These are phyloP conservation scores for Paralvinella palmiformis DNA, from an alignment of 1,140 invertebrate species.

Conservation along the genomic window DNA sequence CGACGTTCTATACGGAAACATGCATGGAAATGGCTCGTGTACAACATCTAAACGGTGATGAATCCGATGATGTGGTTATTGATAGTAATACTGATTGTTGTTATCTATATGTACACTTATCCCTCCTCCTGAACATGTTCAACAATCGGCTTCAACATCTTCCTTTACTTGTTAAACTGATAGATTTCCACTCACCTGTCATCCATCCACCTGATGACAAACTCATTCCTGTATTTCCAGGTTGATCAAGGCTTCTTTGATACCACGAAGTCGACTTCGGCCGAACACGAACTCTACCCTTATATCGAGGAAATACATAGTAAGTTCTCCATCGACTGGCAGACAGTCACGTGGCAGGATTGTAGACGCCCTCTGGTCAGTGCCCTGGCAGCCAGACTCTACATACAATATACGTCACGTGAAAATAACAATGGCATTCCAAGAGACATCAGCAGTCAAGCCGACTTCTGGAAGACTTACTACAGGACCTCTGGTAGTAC, in stretches of 20 bases:
- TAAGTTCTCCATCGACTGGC: slow-evolving; percentile 34
- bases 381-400: slow-evolving; percentile 35
- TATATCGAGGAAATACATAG: slow-evolving; percentile 18
- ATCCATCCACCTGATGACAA: too few relatives aligned
- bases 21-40: too few relatives aligned
- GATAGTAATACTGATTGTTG: too few relatives aligned
- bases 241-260: neutral
- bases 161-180: too few relatives aligned
- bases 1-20: too few relatives aligned
- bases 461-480: slow-evolving; percentile 2
- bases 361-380: slow-evolving; percentile 36
- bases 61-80: too few relatives aligned
- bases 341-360: slow-evolving; percentile 29
- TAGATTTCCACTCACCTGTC: too few relatives aligned
- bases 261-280: neutral
- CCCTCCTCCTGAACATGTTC: too few relatives aligned
- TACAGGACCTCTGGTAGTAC: slow-evolving; percentile 5
- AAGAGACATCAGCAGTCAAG: neutral
- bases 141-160: too few relatives aligned
- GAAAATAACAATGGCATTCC: neutral
- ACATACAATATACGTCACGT: neutral
- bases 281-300: neutral
- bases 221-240: neutral
- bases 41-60: too few relatives aligned
- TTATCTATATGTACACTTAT: too few relatives aligned